Evolutionary conservation across 2,113 vertebrate species (phyloP).

Genomic region (Fregata magnificens): DNA sequence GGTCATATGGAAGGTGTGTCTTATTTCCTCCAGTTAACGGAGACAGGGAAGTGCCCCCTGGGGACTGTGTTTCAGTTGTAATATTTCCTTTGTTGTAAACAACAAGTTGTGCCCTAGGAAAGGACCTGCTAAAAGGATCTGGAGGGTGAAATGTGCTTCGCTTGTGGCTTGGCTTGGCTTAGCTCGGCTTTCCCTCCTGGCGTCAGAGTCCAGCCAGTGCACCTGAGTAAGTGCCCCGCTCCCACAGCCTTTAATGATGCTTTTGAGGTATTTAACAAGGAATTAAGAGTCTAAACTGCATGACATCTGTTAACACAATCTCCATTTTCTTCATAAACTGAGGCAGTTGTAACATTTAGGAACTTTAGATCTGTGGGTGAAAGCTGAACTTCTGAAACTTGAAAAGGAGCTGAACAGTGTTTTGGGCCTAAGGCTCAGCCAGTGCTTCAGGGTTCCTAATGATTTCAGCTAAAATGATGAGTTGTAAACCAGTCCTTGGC

Average conservation of each 20-base stretch:
- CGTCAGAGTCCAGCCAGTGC: background rate
- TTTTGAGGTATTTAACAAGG: background rate
- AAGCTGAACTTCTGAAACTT: background rate
- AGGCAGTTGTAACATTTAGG: background rate
- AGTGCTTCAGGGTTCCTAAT: background rate
- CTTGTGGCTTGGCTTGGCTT: background rate
- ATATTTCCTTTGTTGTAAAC: constrained; percentile 51
- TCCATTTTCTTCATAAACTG: background rate
- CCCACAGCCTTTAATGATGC: background rate
- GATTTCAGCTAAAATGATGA: background rate
- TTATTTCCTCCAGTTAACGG: background rate
- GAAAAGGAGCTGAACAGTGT: background rate
- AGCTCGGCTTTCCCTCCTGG: background rate
- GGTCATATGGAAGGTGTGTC: constrained; percentile 27
- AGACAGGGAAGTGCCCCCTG: background rate
- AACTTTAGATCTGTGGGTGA: background rate
- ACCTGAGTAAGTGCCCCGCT: background rate
- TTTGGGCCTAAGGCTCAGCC: background rate
- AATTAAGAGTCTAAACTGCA: background rate
- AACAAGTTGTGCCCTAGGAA: constrained; percentile 19
- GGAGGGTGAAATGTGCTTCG: background rate
- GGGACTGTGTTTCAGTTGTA: background rate
- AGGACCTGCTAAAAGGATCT: background rate
- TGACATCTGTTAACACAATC: background rate
- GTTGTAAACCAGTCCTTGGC: background rate